Evolutionary conservation across 2,797 vertebrate genomes (phyloP), one percentile per base, ranked within the genome.

Genomic region (Phrynocephalus guinanensis): DNA sequence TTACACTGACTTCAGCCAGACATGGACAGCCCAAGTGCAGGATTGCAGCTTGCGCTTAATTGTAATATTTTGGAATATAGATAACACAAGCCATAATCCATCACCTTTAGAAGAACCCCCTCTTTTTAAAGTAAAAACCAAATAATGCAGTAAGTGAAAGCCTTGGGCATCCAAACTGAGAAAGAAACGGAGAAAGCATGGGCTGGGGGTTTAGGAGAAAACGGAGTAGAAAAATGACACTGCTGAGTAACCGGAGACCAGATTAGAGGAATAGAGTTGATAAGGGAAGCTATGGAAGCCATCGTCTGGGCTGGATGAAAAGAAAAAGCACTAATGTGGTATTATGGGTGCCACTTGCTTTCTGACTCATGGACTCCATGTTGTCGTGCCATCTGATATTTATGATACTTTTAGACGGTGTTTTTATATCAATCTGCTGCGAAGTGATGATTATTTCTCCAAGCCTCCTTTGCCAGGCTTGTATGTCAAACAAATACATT

Each of bases 381-480:
- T 78, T 79, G 82, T 68, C 86, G 84, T 56, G 76, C 28, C 0
- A 84, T 79, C 87, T 72, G 87, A 75, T 5, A 70, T 79, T 91
- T 80, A 7, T 77, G 86, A 13, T 90, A 38, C 71, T 56, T 26
- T 63, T 30, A 80, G 9, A 66, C 5, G 38, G 38, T 60, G 63
- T 33, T 30, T 33, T 30, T 67, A 16, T 28, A 68, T 50, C 67
- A 67, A 0, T 66, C 20, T 71, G 80, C 48, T 86, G 72, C 92
- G 80, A 90, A 90, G 86, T 28, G 70, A 90, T 30, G 90, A 93
- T 93, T 93, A 86, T 92, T 93, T 94, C 90, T 89, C n/a, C 30
- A 33, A 72, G n/a, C n/a, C 13, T 6, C 3, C 50, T 52, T 56
- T 71, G 68, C 22, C 13, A 72, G 82, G 30, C 24, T 33, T 83